Evolutionary conservation across 2,888 invertebrate species (phyloP), one percentile per base, ranked within the genome.

Genomic region (Aleiodes alternator): DNA sequence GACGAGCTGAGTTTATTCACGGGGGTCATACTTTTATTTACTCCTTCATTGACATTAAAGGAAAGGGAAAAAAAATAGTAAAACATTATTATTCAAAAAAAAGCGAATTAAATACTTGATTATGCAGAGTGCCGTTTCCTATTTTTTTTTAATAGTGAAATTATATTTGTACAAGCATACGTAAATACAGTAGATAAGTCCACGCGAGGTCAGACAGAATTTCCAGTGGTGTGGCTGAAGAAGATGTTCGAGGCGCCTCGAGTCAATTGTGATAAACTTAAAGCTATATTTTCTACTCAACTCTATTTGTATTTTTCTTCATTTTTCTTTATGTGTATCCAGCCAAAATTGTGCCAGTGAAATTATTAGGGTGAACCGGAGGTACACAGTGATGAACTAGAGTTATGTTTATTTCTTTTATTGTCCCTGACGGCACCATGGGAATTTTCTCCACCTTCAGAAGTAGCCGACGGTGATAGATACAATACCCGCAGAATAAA

Each of bases 141-240:
- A 53, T 53, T 53, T 53, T 53, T 53, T 53, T 14, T 53, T 7
- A 1, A 8, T n/a, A 53, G 14, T 16, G 7, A 53, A 16, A 16
- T 11, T 34, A 34, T 7, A 50, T 12, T 11, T 29, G 29, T 23
- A 23, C 48, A 50, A 16, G 71, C n/a, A 23, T 34, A 31, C 56
- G 38, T 48, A 14, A 23, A 48, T 61, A 14, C 50, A 64, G 61
- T 64, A 64, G 64, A 64, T 64, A 61, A 72, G 61, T 64, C 64
- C 43, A 51, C 12, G 48, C 50, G 48, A 53, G 72, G 72, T 72
- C 72, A 72, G 72, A 72, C 64, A 16, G 29, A 53, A 68, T 11
- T 68, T 31, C 68, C 68, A 68, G 50, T 31, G 68, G 51, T 68
- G 16, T 50, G 50, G 51, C 9, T 68, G 12, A 68, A 68, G 53